A percentile compares a stretch with the other conserved stretches of the same genome.
phyloP scores from a whole-genome alignment of 1,140 invertebrate genomes.

The honey bee (Apis mellifera) region DNA sequence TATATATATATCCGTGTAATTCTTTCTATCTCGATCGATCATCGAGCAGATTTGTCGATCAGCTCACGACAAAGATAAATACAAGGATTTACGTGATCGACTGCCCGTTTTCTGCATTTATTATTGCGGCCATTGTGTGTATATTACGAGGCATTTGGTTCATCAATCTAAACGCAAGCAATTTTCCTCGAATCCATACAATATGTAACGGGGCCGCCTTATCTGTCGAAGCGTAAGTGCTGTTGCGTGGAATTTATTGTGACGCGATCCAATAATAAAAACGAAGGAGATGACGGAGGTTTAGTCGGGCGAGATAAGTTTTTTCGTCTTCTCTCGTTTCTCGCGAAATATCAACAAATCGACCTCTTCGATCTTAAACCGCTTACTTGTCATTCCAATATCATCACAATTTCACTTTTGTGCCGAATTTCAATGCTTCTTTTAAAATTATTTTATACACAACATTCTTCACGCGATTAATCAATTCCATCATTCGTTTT shows the following conservation, averaged over 20 bases:
- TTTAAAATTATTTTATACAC: too few relatives aligned
- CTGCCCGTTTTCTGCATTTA: conserved; percentile 20
- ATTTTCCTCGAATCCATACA: conserved; percentile 53
- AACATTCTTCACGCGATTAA: too few relatives aligned
- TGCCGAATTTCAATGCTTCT: neutral
- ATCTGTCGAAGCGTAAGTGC: conserved; percentile 15
- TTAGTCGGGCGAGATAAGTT: neutral
- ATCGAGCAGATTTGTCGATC: conserved; percentile 11
- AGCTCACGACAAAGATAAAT: conserved; percentile 15
- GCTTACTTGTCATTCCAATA: neutral
- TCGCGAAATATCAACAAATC: too few relatives aligned
- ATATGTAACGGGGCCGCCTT: conserved; percentile 41
- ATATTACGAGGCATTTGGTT: conserved; percentile 28
- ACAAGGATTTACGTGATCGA: conserved; percentile 41
- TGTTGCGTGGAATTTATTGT: conserved; percentile 31
- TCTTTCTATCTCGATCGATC: neutral
- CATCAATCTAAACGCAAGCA: conserved; percentile 23
- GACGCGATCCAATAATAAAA: conserved; percentile 10
- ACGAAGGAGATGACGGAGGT: neutral
- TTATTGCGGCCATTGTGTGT: conserved; percentile 19
- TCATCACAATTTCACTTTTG: neutral
- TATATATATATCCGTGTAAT: too few relatives aligned
- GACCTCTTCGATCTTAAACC: neutral
- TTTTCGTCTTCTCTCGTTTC: neutral
- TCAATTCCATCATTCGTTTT: too few relatives aligned